Evolutionary conservation across 2,888 invertebrate species (phyloP).

Genomic region (Spodoptera exigua): DNA sequence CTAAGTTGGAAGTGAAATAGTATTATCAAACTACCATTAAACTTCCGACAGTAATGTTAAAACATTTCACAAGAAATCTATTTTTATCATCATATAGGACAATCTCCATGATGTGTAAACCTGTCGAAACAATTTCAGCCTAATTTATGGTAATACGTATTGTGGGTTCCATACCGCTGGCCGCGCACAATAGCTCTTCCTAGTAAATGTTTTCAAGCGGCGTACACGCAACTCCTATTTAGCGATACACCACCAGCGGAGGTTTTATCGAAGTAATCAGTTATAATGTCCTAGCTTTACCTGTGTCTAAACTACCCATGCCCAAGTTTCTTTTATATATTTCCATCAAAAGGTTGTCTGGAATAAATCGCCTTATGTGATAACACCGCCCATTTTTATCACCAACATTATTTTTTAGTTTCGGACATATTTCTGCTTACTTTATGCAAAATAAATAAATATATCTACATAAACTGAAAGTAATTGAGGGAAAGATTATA

Average conservation of each 20-base stretch:
- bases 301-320: too few species aligned
- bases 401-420: too few species aligned
- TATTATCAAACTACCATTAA: too few species aligned
- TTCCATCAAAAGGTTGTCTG: too few species aligned
- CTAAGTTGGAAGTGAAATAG: too few species aligned
- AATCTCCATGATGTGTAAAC: background rate
- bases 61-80: conserved; percentile 5
- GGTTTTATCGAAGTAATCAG: conserved; percentile 42
- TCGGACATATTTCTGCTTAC: too few species aligned
- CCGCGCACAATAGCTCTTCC: conserved; percentile 64
- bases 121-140: conserved; percentile 42
- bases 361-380: too few species aligned
- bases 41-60: conserved; percentile 3
- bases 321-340: too few species aligned
- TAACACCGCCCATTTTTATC: too few species aligned
- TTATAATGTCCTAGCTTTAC: conserved; percentile 5
- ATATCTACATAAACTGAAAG: too few species aligned
- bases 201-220: conserved; percentile 52
- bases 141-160: conserved; percentile 55
- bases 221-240: conserved; percentile 31
- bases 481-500: too few species aligned
- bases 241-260: conserved; percentile 41
- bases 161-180: conserved; percentile 65
- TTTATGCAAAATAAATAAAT: too few species aligned
- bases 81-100: background rate